Base-by-base conservation (phyloP, 2,113 vertebrate species). In the Cervus canadensis region DNA sequence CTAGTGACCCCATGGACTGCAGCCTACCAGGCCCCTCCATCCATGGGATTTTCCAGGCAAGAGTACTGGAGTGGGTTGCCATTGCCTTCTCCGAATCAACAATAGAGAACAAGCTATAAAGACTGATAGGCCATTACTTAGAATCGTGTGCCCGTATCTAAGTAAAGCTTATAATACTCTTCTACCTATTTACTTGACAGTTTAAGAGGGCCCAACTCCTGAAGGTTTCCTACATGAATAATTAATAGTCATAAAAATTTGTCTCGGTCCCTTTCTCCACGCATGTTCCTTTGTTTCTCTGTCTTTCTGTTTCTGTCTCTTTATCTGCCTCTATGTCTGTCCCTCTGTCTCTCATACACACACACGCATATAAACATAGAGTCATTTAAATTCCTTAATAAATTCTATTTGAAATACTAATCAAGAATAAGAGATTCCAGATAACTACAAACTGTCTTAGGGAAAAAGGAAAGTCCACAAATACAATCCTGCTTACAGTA, bases 371-470 rank as follows among this genome's bases (percentile, higher is more conserved):
- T 50, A 79, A 30, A 54, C 3, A 82, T 28, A 74, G 3, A 79
- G 50, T 54, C 52, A 92, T 56, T 91, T 93, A 71, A 62, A 56
- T 71, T 95, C 59, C 33, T 81, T 45, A 85, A 81, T 17, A 94
- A 78, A 92, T 93, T 90, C 25, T 88, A 50, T 60, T 92, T 97
- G 84, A 95, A 91, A 88, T 79, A 25, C 14, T 90, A 84, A 84
- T 23, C 17, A 83, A 83, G 21, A 74, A 74, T 36, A 78, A 67
- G 79, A 60, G 40, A 30, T 86, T 64, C 62, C 62, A 93, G 2
- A 52, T 79, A 90, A 79, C 1, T 43, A 76, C 71, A 50, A 83
- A 87, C 3, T 56, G 21, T 45, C 85, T 88, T 89, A 83, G 23
- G 50, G 26, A 4, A 36, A 96, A 95, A 96, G 15, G 8, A 36